Conservation (phyloP, 2,888 invertebrate genomes). For the Trachelus troglodyta region DNA sequence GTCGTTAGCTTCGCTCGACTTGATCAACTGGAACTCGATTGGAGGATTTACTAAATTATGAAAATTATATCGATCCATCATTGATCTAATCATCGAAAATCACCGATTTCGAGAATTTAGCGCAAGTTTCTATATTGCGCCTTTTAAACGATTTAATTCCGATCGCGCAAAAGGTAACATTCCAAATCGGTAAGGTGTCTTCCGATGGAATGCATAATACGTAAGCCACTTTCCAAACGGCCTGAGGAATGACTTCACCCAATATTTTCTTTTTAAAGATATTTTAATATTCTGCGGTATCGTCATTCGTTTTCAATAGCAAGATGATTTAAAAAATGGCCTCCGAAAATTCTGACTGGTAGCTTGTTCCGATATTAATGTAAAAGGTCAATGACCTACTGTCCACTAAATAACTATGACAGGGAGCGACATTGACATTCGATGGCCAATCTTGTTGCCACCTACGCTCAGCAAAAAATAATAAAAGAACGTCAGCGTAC, state of each 20-base stretch:
- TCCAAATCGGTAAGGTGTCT: not conserved
- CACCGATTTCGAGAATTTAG: no score
- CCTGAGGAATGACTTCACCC: not conserved
- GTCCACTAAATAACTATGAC: constrained; percentile 18
- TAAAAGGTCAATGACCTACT: constrained; percentile 24
- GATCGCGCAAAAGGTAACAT: not conserved
- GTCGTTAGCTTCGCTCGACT: constrained; percentile 10
- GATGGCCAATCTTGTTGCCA: constrained; percentile 13
- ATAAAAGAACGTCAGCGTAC: not conserved
- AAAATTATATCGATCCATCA: not conserved
- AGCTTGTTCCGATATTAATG: not conserved
- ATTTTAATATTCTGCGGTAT: not conserved
- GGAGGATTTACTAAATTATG: not conserved
- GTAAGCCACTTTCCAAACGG: not conserved
- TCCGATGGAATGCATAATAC: not conserved
- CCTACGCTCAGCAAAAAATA: constrained; percentile 12
- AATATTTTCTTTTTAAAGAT: not conserved
- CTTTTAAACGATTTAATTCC: not conserved
- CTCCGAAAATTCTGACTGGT: not conserved
- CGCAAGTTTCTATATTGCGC: not conserved
- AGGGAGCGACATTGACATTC: constrained; percentile 31
- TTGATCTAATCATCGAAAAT: not conserved
- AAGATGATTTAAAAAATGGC: not conserved
- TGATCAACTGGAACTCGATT: not conserved
- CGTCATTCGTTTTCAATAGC: not conserved